Evolutionary conservation across 2,113 vertebrate species (phyloP).

Genomic region (Hippocampus mohnikei): DNA sequence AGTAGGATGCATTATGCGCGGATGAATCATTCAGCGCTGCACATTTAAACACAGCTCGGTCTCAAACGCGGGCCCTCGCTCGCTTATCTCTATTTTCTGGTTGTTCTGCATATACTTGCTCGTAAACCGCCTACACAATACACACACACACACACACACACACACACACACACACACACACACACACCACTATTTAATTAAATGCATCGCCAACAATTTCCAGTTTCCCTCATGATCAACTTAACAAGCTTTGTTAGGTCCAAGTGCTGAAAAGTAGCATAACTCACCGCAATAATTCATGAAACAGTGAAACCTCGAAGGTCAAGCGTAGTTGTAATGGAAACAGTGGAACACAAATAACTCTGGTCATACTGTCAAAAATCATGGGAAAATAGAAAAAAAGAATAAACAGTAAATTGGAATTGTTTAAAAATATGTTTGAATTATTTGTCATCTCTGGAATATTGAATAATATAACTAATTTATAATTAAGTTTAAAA

Average conservation of each 20-base stretch:
- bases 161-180: background rate
- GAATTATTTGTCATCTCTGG: too few relatives aligned
- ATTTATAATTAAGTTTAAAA: too few relatives aligned
- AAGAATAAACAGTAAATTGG: too few relatives aligned
- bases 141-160: background rate
- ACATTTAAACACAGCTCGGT: slow-evolving; percentile 42
- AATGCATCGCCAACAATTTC: slow-evolving; percentile 38
- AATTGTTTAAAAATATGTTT: too few relatives aligned
- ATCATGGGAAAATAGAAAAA: too few relatives aligned
- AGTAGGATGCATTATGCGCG: slow-evolving; percentile 53
- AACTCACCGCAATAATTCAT: background rate
- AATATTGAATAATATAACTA: too few relatives aligned
- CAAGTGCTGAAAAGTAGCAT: slow-evolving; percentile 31
- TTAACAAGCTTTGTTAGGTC: slow-evolving; percentile 33
- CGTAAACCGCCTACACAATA: background rate
- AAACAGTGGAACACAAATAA: background rate
- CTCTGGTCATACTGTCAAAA: too few relatives aligned
- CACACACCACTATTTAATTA: slow-evolving; percentile 34
- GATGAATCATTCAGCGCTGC: slow-evolving; percentile 58
- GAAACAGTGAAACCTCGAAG: background rate
- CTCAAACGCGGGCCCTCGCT: slow-evolving; percentile 26
- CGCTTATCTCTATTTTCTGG: slow-evolving; percentile 45
- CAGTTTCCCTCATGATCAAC: slow-evolving; percentile 28
- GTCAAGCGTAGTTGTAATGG: too few relatives aligned
- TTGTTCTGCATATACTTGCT: slow-evolving; percentile 36